Base-by-base conservation (phyloP, 1,140 invertebrate species). In the Colletes gigas region DNA sequence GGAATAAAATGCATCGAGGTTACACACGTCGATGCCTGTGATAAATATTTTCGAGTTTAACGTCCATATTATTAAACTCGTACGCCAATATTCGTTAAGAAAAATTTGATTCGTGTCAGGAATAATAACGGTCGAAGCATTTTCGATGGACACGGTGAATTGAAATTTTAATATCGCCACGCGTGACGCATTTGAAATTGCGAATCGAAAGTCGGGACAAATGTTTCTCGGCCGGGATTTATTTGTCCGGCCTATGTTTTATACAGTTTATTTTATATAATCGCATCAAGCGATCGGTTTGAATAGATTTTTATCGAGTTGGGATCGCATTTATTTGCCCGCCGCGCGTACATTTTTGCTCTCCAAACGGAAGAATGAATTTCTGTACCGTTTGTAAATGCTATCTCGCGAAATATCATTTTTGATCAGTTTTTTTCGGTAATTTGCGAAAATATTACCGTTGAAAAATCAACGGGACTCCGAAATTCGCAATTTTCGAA, bases 271-370 rank as follows among this genome's bases (percentile, higher is more conserved):
- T 78, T 73, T 30, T 63, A 59, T 78, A 78, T 73, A 73, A 78
- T 78, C 76, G 76, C 17, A 71, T 78, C 76, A 71, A 78, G 85
- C 68, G 85, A 89, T 88, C 81, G 82, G 85, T 88, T 83, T 83
- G 82, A 82, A 85, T 89, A 85, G 88, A 89, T 90, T 89, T 88
- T 82, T 80, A 89, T 88, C 83, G 84, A 65, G 76, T 84, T 80
- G 72, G 74, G 70, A 82, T 80, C 78, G 84, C 71, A 80, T 88
- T 88, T 82, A 86, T 85, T 88, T 84, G 62, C 68, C 41, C 62
- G 52, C 60, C 41, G 44, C 82, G 78, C 76, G 79, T 60, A 47
- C 78, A 82, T 78, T 72, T 62, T 55, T 70, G 65, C 65, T 57
- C 19, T 44, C 52, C 69, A 30, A 65, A 66, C 69, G 47, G 54